phyloP scores from a whole-genome alignment of 2,888 invertebrate species.

The Lasioglossum zephyrum region DNA sequence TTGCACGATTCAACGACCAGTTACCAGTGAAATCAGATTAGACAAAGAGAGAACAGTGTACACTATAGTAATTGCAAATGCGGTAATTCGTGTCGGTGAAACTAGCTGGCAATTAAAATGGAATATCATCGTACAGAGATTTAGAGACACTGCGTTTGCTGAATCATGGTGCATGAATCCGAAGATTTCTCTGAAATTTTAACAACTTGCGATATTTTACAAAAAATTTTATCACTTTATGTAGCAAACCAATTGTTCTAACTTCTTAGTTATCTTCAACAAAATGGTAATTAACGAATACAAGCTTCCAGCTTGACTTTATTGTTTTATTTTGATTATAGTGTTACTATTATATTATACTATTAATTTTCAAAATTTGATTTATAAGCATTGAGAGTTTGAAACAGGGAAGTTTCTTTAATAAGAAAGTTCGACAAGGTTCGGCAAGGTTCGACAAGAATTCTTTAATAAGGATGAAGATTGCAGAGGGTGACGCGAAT shows the following conservation, averaged over 20 bases:
- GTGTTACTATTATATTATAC: too few species aligned
- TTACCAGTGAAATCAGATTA: background rate
- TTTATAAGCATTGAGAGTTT: background rate
- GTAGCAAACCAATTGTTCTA: too few species aligned
- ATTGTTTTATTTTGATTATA: too few species aligned
- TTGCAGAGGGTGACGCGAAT: background rate
- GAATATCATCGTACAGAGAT: background rate
- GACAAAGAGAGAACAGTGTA: background rate
- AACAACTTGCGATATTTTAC: too few species aligned
- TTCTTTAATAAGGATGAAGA: background rate
- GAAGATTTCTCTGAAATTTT: background rate
- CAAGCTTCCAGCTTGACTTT: too few species aligned
- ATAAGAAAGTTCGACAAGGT: background rate
- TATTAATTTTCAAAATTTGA: too few species aligned
- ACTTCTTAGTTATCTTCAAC: too few species aligned
- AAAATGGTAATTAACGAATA: too few species aligned
- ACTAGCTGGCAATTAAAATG: slow-evolving; percentile 5
- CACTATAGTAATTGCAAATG: slow-evolving; percentile 1
- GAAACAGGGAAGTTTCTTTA: background rate
- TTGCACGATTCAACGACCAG: slow-evolving; percentile 2
- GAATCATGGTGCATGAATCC: background rate
- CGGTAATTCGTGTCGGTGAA: background rate
- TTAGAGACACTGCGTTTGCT: background rate
- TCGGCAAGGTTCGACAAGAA: background rate
- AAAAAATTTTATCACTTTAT: too few species aligned